phyloP scores from a whole-genome alignment of 2,888 invertebrate genomes.

The Cephus pygmeus region DNA sequence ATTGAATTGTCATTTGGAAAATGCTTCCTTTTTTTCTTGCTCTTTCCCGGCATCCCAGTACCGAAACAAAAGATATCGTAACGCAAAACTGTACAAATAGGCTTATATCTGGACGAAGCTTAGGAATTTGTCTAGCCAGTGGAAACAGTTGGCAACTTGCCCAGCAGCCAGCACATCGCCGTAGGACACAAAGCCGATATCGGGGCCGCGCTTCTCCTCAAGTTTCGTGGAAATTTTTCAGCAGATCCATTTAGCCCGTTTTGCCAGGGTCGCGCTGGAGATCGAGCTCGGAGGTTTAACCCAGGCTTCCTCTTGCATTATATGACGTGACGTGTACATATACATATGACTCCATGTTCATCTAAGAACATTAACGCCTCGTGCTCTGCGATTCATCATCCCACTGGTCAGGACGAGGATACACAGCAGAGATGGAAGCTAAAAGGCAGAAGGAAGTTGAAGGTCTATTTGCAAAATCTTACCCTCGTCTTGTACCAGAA shows the following conservation, averaged over 20 bases:
- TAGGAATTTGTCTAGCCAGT: slow-evolving; percentile 19
- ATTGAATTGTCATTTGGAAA: neutral
- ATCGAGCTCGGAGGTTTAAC: neutral
- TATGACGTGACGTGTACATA: neutral
- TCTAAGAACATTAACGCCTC: neutral
- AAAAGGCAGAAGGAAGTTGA: neutral
- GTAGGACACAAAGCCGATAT: slow-evolving; percentile 36
- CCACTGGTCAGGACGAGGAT: neutral
- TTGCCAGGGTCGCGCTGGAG: neutral
- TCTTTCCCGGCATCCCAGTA: neutral
- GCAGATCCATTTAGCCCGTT: neutral
- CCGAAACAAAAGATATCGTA: neutral
- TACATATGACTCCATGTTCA: neutral
- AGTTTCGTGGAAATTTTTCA: neutral
- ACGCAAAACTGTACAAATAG: neutral
- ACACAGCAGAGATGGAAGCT: neutral
- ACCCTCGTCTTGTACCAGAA: neutral
- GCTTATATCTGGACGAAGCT: slow-evolving; percentile 12
- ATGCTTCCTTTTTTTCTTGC: neutral
- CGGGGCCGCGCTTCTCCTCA: slow-evolving; percentile 2
- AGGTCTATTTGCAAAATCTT: neutral
- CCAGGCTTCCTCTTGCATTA: neutral
- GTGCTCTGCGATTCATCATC: neutral
- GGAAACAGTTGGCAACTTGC: slow-evolving; percentile 65
- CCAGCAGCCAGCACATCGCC: slow-evolving; percentile 66